phyloP scores from a whole-genome alignment of 2,113 vertebrate species.

The Macrotis lagotis region DNA sequence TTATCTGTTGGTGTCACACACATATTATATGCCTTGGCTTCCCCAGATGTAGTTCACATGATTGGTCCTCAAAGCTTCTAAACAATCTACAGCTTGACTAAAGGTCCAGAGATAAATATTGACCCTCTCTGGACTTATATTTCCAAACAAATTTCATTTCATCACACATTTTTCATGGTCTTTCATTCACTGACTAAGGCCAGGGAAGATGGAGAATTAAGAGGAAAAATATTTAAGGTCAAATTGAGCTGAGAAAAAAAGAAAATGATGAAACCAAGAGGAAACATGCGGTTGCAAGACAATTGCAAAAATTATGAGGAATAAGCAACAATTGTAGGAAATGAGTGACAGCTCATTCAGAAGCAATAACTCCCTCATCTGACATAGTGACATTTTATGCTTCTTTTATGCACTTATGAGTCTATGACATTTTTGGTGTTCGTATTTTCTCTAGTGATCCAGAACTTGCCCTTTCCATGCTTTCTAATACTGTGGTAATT shows the following conservation, averaged over 20 bases:
- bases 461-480: not conserved
- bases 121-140: not conserved
- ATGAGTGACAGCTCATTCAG: not conserved
- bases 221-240: not conserved
- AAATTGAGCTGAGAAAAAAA: not conserved
- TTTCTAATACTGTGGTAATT: not conserved
- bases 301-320: not conserved
- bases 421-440: not conserved
- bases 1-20: not conserved
- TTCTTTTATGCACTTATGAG: not conserved
- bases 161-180: not conserved
- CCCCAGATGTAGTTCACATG: not conserved
- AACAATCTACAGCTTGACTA: not conserved
- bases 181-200: not conserved
- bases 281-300: not conserved
- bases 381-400: not conserved
- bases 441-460: not conserved
- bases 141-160: not conserved
- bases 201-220: not conserved
- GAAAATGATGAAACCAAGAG: not conserved
- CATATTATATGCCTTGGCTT: not conserved
- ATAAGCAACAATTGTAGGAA: not conserved
- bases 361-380: not conserved
- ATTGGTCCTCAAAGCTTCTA: not conserved
- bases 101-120: not conserved